Evolutionary conservation across 2,888 invertebrate species (phyloP).

Genomic region (Platynereis dumerilii): DNA sequence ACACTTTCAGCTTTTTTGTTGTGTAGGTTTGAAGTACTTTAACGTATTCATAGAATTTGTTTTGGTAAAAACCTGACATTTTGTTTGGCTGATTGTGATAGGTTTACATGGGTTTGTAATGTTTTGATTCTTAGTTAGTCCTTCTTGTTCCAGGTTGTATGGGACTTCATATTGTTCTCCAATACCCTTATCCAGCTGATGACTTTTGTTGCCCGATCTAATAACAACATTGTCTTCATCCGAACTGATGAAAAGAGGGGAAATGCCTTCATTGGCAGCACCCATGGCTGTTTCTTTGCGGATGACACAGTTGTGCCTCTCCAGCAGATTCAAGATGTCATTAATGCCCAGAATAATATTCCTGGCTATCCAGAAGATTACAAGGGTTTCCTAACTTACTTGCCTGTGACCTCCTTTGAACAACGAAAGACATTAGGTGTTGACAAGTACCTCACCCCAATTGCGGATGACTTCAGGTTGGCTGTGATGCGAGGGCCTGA

Average conservation of each 20-base stretch:
- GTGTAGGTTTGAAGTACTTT: too few relatives aligned
- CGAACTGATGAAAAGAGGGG: neutral
- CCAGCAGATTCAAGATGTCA: neutral
- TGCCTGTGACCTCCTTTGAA: neutral
- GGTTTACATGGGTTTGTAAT: too few relatives aligned
- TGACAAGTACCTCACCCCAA: neutral
- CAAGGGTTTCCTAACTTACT: too few relatives aligned
- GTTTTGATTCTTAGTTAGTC: too few relatives aligned
- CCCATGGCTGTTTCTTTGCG: neutral
- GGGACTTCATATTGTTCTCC: neutral
- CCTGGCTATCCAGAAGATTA: too few relatives aligned
- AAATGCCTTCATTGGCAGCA: neutral
- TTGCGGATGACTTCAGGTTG: neutral
- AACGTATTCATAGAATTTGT: too few relatives aligned
- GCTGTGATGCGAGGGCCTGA: neutral
- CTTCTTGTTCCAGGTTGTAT: conserved; percentile 1
- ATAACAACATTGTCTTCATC: neutral
- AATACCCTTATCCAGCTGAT: conserved; percentile 1
- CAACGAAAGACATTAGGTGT: neutral
- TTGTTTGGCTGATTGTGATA: too few relatives aligned
- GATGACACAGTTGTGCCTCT: neutral
- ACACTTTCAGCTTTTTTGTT: too few relatives aligned
- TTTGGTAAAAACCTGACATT: too few relatives aligned
- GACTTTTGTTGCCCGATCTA: neutral
- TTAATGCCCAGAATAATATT: too few relatives aligned